Percentiles rank a stretch among this genome's conserved stretches.
phyloP scores from a whole-genome alignment of 2,888 invertebrate genomes.

The Pristionchus maxplancki region DNA sequence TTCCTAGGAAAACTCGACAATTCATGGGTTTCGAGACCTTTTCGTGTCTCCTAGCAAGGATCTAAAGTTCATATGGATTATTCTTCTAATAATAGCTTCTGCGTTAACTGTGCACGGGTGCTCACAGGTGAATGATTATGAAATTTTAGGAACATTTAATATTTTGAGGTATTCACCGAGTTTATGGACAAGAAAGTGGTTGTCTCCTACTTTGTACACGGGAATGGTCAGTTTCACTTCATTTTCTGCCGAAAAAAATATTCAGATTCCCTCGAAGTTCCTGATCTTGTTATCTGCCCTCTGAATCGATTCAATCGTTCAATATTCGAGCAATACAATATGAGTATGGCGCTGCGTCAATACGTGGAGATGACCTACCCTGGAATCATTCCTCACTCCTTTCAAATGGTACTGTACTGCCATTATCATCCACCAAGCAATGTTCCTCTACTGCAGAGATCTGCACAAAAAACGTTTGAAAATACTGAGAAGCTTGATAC shows the following conservation, averaged over 20 bases:
- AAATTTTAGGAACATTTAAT: constrained; percentile 14
- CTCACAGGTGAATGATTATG: constrained; percentile 47
- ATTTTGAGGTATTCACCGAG: constrained; percentile 59
- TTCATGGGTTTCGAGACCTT: constrained; percentile 68
- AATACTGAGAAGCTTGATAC: constrained; percentile 61
- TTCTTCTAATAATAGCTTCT: constrained; percentile 59
- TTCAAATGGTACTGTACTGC: constrained; percentile 61
- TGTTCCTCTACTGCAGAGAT: too few species aligned
- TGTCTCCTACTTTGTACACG: constrained; percentile 71
- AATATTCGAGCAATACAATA: constrained; percentile 65
- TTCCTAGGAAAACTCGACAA: constrained; percentile 64
- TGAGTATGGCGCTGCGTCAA: constrained; percentile 69
- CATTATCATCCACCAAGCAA: too few species aligned
- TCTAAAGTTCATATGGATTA: constrained; percentile 62
- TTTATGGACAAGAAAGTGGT: constrained; percentile 63
- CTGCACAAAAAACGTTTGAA: too few species aligned
- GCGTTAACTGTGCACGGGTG: constrained; percentile 63
- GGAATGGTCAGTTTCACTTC: constrained; percentile 55
- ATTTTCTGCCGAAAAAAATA: background rate
- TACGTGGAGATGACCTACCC: constrained; percentile 74
- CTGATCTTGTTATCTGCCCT: constrained; percentile 76
- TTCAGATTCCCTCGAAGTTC: constrained; percentile 61
- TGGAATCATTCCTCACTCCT: constrained; percentile 56
- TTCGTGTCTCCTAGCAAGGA: constrained; percentile 57
- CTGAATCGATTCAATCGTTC: constrained; percentile 74